Base-by-base conservation (phyloP, 2,113 vertebrate genomes). In the Peromyscus maniculatus region DNA sequence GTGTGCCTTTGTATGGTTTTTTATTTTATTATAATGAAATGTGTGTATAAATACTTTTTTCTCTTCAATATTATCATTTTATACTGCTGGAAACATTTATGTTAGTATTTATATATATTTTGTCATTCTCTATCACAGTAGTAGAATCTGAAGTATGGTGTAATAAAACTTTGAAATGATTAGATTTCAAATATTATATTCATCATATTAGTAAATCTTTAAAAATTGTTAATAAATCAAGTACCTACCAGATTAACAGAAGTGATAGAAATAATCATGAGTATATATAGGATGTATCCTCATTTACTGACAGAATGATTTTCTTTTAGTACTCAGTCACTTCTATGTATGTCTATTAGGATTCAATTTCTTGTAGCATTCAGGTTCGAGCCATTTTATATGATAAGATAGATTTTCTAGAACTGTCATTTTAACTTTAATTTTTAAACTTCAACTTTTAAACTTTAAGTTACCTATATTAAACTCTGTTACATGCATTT, bases 221-320 rank as follows among this genome's bases (percentile, higher is more conserved):
- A 15, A 49, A 75, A 17, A 87, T 16, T 49, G 69, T 80, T 39
- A 95, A 8, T 78, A 88, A 83, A 84, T 55, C 69, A 22, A 86
- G 4, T 66, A 43, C 10, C 33, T 69, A 57, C 74, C 8, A 89
- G n/a, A 66, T 4, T 24, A 96, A 77, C 6, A 90, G 12, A 92
- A 67, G 28, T 36, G n/a, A 46, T 64, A 22, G 33, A 9, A n/a
- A 59, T 91, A 80, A 17, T 71, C 33, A 39, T 5, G 11, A 55
- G 3, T 17, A 31, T 49, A 69, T 36, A 62, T 93, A 80, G 2
- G 2, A 3, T 46, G 43, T 55, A 66, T 57, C 43, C 91, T 91
- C 62, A 72, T 36, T 93, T 6, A 69, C 77, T 79, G 39, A 95
- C 33, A n/a, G 55, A 77, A 96, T 31, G 89, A 82, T 55, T 8